Conservation (phyloP, 53 echinoderm and acorn worm species). For the Antedon mediterranea region DNA sequence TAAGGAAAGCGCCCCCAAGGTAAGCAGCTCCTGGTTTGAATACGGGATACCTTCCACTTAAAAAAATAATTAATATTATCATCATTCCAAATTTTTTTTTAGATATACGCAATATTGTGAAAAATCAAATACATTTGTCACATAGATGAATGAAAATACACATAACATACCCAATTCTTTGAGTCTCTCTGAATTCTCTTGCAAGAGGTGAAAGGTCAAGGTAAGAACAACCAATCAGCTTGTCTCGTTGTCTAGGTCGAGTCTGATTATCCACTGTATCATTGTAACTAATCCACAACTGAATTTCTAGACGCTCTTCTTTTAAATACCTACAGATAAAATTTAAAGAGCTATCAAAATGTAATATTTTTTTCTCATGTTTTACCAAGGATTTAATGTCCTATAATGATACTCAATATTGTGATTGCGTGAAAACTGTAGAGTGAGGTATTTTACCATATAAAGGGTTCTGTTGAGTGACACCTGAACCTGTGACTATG, state of each 20-base stretch:
- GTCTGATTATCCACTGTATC: constrained; percentile 5
- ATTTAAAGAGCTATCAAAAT: neutral
- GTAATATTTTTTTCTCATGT: no score
- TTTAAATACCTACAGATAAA: constrained; percentile 56
- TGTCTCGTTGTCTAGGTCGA: constrained; percentile 66
- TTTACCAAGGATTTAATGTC: no score
- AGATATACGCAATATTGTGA: neutral
- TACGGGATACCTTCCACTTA: constrained; percentile 78
- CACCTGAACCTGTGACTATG: constrained; percentile 38
- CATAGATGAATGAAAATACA: no score
- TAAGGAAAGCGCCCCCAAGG: constrained; percentile 69
- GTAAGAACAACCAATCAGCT: constrained; percentile 81
- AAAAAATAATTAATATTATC: neutral
- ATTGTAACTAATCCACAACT: constrained; percentile 74
- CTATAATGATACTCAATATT: no score
- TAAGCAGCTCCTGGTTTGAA: constrained; percentile 71
- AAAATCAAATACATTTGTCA: neutral
- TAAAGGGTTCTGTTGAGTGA: constrained; percentile 43
- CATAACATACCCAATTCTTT: constrained; percentile 57
- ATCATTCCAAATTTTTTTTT: no score
- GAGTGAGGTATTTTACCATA: constrained; percentile 24
- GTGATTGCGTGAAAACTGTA: no score
- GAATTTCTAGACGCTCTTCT: constrained; percentile 76
- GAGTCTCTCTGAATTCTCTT: neutral
- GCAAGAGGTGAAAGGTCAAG: constrained; percentile 59